Evolutionary conservation across 2,888 invertebrate genomes (phyloP).

Genomic region (Psococerastis gibbosa): DNA sequence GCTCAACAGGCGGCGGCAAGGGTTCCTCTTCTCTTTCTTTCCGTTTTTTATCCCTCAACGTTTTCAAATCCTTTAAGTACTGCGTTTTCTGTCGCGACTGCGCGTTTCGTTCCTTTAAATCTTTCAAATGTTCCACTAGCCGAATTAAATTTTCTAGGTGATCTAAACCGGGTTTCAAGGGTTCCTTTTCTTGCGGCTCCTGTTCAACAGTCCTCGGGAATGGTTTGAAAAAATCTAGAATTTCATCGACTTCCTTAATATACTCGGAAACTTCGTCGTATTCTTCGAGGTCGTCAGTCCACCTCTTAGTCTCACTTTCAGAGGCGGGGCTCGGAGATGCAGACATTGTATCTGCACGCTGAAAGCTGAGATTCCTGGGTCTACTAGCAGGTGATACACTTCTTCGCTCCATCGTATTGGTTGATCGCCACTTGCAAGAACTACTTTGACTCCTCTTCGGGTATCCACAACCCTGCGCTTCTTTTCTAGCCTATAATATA

Average conservation of each 20-base stretch:
- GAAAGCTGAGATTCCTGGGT: neutral
- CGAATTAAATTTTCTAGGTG: slow-evolving; percentile 61
- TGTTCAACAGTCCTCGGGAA: slow-evolving; percentile 5
- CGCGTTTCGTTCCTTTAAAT: slow-evolving; percentile 50
- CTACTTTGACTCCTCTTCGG: no score
- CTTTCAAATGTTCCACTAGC: slow-evolving; percentile 55
- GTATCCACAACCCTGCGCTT: no score
- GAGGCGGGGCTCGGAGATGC: neutral
- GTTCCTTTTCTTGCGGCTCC: neutral
- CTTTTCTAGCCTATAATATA: no score
- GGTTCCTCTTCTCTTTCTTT: slow-evolving; percentile 22
- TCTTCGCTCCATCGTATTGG: neutral
- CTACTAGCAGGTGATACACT: neutral
- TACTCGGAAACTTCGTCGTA: slow-evolving; percentile 8
- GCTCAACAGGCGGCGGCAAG: neutral
- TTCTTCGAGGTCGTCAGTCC: slow-evolving; percentile 1
- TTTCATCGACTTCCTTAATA: slow-evolving; percentile 8
- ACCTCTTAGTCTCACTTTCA: neutral
- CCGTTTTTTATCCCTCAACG: slow-evolving; percentile 36
- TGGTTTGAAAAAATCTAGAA: slow-evolving; percentile 5
- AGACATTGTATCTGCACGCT: neutral
- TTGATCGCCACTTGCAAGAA: no score
- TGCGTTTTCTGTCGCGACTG: slow-evolving; percentile 44
- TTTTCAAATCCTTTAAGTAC: slow-evolving; percentile 48
- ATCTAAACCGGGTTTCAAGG: slow-evolving; percentile 32